Conservation (phyloP, 2,113 vertebrate species). For the Neomonachus schauinslandi region DNA sequence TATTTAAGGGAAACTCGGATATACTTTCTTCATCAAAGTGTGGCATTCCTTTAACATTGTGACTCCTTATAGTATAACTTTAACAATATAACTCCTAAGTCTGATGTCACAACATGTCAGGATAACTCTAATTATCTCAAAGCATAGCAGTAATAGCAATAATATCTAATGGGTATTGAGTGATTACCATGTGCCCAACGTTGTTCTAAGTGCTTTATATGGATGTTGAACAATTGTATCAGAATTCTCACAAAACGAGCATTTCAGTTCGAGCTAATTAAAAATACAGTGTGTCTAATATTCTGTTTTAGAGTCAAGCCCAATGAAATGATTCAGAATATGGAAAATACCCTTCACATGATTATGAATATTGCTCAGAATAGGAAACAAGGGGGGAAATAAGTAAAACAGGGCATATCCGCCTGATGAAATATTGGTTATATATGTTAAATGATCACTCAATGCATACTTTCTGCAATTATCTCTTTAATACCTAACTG, state of each 20-base stretch:
- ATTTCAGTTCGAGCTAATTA: slow-evolving; percentile 54
- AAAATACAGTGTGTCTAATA: slow-evolving; percentile 45
- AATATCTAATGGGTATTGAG: neutral
- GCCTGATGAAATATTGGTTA: neutral
- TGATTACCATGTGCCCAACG: neutral
- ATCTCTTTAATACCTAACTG: neutral
- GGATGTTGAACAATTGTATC: neutral
- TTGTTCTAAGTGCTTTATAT: neutral
- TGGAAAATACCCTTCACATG: slow-evolving; percentile 29
- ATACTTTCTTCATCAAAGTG: neutral
- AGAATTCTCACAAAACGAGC: slow-evolving; percentile 51
- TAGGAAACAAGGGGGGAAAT: slow-evolving; percentile 8
- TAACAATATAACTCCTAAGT: neutral
- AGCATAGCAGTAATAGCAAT: neutral
- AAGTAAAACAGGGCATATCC: neutral
- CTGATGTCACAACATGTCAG: neutral
- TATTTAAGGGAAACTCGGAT: neutral
- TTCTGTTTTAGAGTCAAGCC: slow-evolving; percentile 28
- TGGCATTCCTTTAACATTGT: neutral
- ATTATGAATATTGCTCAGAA: neutral
- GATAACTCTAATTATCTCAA: neutral
- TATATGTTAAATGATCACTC: neutral
- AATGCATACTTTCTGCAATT: neutral
- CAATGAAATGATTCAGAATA: slow-evolving; percentile 43
- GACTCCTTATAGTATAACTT: neutral